Base-by-base conservation (phyloP, 1,140 invertebrate species). In the Drosophila saltans region DNA sequence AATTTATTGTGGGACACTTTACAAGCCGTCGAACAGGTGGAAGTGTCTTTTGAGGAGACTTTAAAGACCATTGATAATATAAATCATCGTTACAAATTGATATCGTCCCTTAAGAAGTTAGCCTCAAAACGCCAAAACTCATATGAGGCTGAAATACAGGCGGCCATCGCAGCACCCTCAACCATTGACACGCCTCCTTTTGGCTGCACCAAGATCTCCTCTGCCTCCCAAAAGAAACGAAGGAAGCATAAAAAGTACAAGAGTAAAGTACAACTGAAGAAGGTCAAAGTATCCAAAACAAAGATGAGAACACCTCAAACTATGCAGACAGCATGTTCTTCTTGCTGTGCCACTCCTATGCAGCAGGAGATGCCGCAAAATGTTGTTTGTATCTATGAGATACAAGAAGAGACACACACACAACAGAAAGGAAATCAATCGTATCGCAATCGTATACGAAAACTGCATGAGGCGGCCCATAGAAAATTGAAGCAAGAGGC, bases 81-180 rank as follows among this genome's bases (percentile, higher is more conserved):
- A 1, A 66, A 66, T 24, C 57, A 57, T 28, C 81, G 81, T 2
- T 80, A 84, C 55, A 43, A 68, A 16, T 33, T 36, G 24, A 26
- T 84, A 2, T 64, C 73, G 2, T 6, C 16, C 3, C 30, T 68
- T 0, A 84, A 66, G 30, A 69, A 16, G 3, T 40, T 28, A 8
- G 55, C 59, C 6, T 11, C 30, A 3, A 43, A 24, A 9, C 61
- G 43, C 0, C 55, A 68, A n/a, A 40, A 64, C 1, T 36, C 43
- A 1, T 85, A 69, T 1, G 81, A 84, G 21, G 48, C 65, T 1
- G 81, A 84, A 30, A 84, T 84, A 30, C 70, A 81, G 36, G 78
- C 70, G 0, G 81, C 81, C 33, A 85, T 84, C 7, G 81, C 66
- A 2, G 26, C 41, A 8, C 45, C 56, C 24, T 59, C 30, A 3